These are phyloP conservation scores for Denticeps clupeoides DNA, from an alignment of 2,797 vertebrate genomes.

Conservation along the genomic window DNA sequence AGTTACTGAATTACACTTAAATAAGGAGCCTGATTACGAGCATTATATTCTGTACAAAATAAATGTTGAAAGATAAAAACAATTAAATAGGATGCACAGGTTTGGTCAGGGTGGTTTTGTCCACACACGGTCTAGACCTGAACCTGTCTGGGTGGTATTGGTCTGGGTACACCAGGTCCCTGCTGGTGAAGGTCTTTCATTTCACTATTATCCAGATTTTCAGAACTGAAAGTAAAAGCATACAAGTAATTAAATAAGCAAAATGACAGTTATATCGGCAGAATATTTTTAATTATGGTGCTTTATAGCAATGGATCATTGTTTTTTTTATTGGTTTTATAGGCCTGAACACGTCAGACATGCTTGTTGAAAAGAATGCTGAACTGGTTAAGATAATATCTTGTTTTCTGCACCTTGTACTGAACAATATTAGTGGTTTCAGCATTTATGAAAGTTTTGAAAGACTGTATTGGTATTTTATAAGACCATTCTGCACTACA, in stretches of 20 bases:
- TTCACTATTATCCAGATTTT: too few relatives aligned
- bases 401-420: neutral
- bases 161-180: constrained; percentile 54
- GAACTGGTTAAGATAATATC: constrained; percentile 29
- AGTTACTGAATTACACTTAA: too few relatives aligned
- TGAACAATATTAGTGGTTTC: too few relatives aligned
- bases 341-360: constrained; percentile 19
- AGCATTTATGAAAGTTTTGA: too few relatives aligned
- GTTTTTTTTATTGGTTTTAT: constrained; percentile 29
- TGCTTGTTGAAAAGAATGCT: constrained; percentile 11
- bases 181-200: constrained; percentile 40
- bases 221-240: neutral
- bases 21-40: too few relatives aligned
- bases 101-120: too few relatives aligned
- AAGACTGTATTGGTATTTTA: neutral
- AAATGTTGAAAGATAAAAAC: too few relatives aligned
- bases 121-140: too few relatives aligned
- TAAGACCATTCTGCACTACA: neutral
- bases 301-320: neutral
- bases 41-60: too few relatives aligned
- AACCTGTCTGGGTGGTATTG: constrained; percentile 38
- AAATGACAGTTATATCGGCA: constrained; percentile 42
- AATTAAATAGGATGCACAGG: too few relatives aligned
- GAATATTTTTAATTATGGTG: constrained; percentile 11
- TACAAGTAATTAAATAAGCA: constrained; percentile 20